phyloP scores from a whole-genome alignment of 92 coral and sea anemone species.

The Paramuricea clavata region DNA sequence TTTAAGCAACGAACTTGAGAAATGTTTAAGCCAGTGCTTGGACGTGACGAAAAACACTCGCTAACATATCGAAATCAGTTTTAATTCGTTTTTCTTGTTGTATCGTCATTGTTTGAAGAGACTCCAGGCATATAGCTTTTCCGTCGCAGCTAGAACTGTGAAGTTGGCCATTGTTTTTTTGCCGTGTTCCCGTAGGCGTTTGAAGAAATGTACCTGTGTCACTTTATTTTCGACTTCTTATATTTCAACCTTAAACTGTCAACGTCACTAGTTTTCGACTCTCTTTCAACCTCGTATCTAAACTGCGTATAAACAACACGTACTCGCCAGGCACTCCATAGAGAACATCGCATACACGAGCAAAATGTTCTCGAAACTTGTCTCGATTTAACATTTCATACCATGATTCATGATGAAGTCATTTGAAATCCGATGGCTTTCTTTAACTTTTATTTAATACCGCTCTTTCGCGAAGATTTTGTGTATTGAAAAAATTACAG shows the following conservation, averaged over 20 bases:
- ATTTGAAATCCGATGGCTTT: too few species aligned
- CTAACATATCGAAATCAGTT: not conserved
- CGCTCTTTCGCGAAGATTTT: too few species aligned
- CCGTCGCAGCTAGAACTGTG: not conserved
- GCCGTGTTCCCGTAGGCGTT: not conserved
- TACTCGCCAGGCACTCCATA: not conserved
- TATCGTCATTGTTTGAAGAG: not conserved
- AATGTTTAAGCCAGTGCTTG: not conserved
- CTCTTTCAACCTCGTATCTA: not conserved
- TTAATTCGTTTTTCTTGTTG: not conserved
- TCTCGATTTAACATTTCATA: not conserved
- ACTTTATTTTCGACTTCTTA: not conserved
- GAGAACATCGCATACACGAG: not conserved
- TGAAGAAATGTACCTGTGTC: not conserved
- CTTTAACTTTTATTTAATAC: too few species aligned
- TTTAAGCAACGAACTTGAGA: not conserved
- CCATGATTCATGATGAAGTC: not conserved
- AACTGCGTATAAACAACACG: not conserved
- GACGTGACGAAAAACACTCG: not conserved
- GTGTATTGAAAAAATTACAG: not conserved
- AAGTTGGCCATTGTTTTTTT: not conserved
- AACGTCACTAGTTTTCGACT: not conserved
- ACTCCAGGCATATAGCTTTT: too few species aligned
- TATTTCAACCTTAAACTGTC: not conserved
- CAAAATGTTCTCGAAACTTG: not conserved